phyloP scores from a whole-genome alignment of 92 coral and sea anemone species.

The Parazoanthus atlanticus region DNA sequence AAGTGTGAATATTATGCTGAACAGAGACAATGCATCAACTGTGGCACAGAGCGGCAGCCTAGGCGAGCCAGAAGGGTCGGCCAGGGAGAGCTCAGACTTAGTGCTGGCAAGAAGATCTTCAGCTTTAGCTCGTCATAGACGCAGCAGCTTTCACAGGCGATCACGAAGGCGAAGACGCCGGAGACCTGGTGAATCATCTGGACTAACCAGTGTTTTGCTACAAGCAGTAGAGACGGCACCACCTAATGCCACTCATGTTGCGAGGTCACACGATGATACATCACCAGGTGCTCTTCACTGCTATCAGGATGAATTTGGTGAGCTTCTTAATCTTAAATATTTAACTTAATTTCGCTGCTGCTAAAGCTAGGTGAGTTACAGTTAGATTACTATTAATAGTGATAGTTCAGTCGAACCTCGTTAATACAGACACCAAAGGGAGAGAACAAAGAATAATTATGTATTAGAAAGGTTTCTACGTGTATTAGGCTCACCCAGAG shows the following conservation, averaged over 20 bases:
- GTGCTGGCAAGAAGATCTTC: slow-evolving; percentile 75
- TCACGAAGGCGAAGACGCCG: slow-evolving; percentile 66
- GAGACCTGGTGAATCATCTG: slow-evolving; percentile 66
- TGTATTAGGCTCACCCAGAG: too few species aligned
- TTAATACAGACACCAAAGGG: too few species aligned
- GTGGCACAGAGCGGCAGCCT: slow-evolving; percentile 90
- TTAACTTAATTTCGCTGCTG: too few species aligned
- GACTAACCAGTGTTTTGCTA: slow-evolving; percentile 57
- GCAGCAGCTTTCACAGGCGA: slow-evolving; percentile 77
- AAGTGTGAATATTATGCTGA: slow-evolving; percentile 61
- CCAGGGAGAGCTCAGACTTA: slow-evolving; percentile 75
- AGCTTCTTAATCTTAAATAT: background rate
- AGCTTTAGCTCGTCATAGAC: slow-evolving; percentile 77
- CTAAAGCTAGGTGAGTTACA: too few species aligned
- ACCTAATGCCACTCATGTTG: slow-evolving; percentile 74
- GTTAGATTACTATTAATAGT: too few species aligned
- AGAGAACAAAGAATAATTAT: too few species aligned
- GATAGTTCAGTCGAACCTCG: too few species aligned
- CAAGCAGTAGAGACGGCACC: slow-evolving; percentile 75
- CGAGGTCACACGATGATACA: slow-evolving; percentile 91
- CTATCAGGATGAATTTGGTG: slow-evolving; percentile 93
- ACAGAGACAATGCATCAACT: slow-evolving; percentile 90
- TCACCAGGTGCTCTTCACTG: slow-evolving; percentile 94
- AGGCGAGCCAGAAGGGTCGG: slow-evolving; percentile 88
- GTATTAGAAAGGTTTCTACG: too few species aligned